Base-by-base conservation (phyloP, 2,113 vertebrate genomes). In the Notechis scutatus region DNA sequence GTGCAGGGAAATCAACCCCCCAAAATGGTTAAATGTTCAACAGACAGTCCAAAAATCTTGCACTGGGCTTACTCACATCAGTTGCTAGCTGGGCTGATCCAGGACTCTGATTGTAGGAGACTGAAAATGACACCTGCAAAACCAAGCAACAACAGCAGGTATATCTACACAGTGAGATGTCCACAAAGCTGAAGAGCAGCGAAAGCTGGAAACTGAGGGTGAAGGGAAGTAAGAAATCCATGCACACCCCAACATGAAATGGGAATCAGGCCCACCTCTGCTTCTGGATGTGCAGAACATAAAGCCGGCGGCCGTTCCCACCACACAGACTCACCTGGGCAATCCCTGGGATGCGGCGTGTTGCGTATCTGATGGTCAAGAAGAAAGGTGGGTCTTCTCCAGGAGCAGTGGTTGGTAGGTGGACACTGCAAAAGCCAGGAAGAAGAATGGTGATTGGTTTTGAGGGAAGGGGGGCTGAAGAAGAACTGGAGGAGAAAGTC, bases 401-500 rank as follows among this genome's bases (percentile, higher is more conserved):
- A 2, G 96, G 93, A 92, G 1, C 88, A 92, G 90, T 3, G 10
- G 94, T 95, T 6, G 96, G 95, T 81, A 96, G 88, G 57, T 93
- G 91, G 5, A 95, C 88, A 12, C 96, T 96, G 90, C 11, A 45
- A 1, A 88, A 54, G 87, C 52, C 18, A 56, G 18, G 45, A 55
- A 47, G 42, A 89, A 39, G 47, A 42, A 55, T 20, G 9, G 50
- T 3, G 29, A 14, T 55, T 42, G 54, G 52, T 15, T 29, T 4
- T 12, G 91, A 92, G 90, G 93, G 26, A 87, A 87, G 86, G 26
- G 54, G 26, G 26, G 26, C 14, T 52, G 47, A 94, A 91, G 95
- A 95, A 95, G 94, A 42, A 20, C 8, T 92, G 93, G 94, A 95
- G 96, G 95, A 94, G 94, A 94, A 95, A 97, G 96, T 95, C 94